Conservation (phyloP, 2,888 invertebrate genomes). For the Microplitis deprimator region DNA sequence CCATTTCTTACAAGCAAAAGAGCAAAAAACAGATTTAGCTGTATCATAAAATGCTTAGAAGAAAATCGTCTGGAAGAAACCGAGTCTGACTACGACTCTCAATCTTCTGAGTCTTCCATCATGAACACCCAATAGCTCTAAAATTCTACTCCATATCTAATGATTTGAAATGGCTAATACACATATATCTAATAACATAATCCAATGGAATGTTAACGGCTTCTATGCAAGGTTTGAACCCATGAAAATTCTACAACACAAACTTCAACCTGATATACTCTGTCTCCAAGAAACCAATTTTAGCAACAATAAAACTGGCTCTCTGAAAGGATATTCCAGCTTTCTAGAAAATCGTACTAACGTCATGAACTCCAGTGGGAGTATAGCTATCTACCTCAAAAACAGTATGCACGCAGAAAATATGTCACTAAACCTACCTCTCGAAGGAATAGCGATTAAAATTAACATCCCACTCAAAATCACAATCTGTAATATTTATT, state of each 20-base stretch:
- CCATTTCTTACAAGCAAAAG: background rate
- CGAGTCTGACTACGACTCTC: background rate
- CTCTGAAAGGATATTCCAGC: constrained; percentile 29
- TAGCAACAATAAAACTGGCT: background rate
- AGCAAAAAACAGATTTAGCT: constrained; percentile 3
- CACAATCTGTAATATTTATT: constrained; percentile 48
- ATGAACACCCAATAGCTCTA: no score
- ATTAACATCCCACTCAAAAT: constrained; percentile 34
- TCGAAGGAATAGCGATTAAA: constrained; percentile 46
- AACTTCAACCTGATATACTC: background rate
- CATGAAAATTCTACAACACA: constrained; percentile 4
- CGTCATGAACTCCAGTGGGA: constrained; percentile 32
- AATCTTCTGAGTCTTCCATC: background rate
- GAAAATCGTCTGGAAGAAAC: background rate
- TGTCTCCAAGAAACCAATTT: constrained; percentile 42
- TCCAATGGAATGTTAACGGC: constrained; percentile 40
- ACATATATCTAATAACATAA: background rate
- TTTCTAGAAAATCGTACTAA: constrained; percentile 37
- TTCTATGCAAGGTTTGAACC: constrained; percentile 14
- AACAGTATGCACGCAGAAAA: constrained; percentile 14
- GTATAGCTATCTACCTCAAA: constrained; percentile 34
- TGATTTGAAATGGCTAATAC: constrained; percentile 3
- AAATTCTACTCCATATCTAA: background rate
- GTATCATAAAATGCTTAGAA: constrained; percentile 23
- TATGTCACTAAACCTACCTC: constrained; percentile 32